A percentile compares a stretch with the other conserved stretches of the same genome.
These are phyloP conservation scores for Calliphora vicina DNA, from an alignment of 1,140 invertebrate genomes.

Conservation along the genomic window DNA sequence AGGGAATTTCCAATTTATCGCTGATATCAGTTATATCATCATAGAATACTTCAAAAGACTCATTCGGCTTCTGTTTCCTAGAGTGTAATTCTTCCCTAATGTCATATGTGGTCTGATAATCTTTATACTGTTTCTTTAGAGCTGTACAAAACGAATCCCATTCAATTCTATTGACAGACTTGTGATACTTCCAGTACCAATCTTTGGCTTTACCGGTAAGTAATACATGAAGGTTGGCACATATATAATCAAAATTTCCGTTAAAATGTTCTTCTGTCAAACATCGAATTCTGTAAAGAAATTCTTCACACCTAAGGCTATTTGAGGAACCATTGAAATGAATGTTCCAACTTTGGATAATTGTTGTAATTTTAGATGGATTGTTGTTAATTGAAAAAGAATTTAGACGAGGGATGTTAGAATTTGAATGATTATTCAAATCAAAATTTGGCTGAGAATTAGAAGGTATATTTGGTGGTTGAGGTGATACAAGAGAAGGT, in stretches of 20 bases:
- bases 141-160: slow-evolving; percentile 31
- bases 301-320: slow-evolving; percentile 21
- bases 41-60: slow-evolving; percentile 22
- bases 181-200: slow-evolving; percentile 34
- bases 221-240: slow-evolving; percentile 4
- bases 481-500: too few relatives aligned
- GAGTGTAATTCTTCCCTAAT: slow-evolving; percentile 13
- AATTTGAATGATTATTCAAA: too few relatives aligned
- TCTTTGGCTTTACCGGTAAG: slow-evolving; percentile 24
- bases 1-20: neutral
- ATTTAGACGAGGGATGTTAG: too few relatives aligned
- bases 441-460: too few relatives aligned
- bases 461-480: too few relatives aligned
- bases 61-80: slow-evolving; percentile 27
- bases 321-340: slow-evolving; percentile 19
- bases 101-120: neutral
- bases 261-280: slow-evolving; percentile 3
- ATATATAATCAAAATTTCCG: slow-evolving; percentile 12
- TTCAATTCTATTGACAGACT: neutral
- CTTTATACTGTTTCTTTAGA: slow-evolving; percentile 28
- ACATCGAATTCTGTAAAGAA: slow-evolving; percentile 11
- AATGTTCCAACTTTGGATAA: slow-evolving; percentile 26
- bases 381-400: too few relatives aligned
- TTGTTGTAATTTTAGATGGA: neutral
- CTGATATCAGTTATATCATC: neutral